Evolutionary conservation across 2,113 vertebrate genomes (phyloP).

Genomic region (Erythrocebus patas): DNA sequence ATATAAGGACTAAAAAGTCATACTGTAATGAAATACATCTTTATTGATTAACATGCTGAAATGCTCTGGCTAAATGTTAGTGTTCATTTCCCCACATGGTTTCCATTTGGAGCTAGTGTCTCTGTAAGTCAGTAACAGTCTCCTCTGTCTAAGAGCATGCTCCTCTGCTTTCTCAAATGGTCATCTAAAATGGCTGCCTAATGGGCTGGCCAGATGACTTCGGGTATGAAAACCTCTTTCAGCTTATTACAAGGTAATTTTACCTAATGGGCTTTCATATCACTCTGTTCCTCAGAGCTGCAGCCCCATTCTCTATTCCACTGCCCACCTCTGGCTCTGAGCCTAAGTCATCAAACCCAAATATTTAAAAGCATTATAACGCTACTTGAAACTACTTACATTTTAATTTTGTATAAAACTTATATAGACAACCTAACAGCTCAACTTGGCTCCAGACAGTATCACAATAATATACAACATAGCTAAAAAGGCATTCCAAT

Average conservation of each 20-base stretch:
- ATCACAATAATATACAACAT: constrained; percentile 65
- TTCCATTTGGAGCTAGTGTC: constrained; percentile 36
- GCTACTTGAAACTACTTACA: constrained; percentile 56
- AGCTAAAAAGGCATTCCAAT: constrained; percentile 68
- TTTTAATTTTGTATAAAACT: constrained; percentile 66
- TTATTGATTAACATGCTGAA: constrained; percentile 51
- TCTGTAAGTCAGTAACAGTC: background rate
- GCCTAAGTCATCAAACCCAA: constrained; percentile 40
- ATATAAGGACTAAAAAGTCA: background rate
- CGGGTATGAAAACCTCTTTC: constrained; percentile 16
- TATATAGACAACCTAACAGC: constrained; percentile 58
- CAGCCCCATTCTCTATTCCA: no score
- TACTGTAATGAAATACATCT: constrained; percentile 12
- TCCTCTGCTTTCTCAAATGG: background rate
- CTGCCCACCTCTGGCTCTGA: background rate
- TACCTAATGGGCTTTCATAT: constrained; percentile 32
- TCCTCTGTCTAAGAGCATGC: background rate
- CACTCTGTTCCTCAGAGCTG: background rate
- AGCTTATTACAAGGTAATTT: background rate
- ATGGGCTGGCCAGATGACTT: background rate
- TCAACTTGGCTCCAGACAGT: constrained; percentile 44
- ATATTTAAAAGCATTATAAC: constrained; percentile 41
- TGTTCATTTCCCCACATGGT: background rate
- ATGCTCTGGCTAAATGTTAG: constrained; percentile 26
- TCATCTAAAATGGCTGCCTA: background rate